Base-by-base conservation (phyloP, 2,113 vertebrate species). In the Sylvicapra grimmia region DNA sequence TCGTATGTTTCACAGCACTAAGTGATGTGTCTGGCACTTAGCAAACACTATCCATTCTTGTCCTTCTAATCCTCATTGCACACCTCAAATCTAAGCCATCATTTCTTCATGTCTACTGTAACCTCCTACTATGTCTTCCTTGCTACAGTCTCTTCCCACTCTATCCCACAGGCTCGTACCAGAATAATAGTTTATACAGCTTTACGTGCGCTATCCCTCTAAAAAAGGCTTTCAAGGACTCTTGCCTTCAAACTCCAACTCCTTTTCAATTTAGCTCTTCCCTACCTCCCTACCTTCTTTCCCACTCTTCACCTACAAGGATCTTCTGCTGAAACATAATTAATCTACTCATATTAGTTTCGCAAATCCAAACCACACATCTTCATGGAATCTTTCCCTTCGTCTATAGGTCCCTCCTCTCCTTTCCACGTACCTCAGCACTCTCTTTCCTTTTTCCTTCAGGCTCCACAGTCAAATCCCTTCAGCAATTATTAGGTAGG, bases 281-380 rank as follows among this genome's bases (percentile, higher is more conserved):
- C 0, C 6, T 53, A 16, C 27, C 88, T 77, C 8, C 25, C 8
- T 25, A 47, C 27, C 44, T 88, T 85, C 59, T 80, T 49, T 25
- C 16, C 61, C 36, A 68, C 25, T 47, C 31, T 7, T n/a, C 6
- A 75, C 21, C 36, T 36, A 10, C 27, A 4, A 1, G 21, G 47
- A 40, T 68, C 14, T 15, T 53, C 44, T 31, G 23, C 56, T 47
- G 63, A 80, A 86, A 15, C 2, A 23, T 51, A 79, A 15, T 14
- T 56, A 4, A 3, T 36, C 40, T 40, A 6, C 18, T 89, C 61
- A 51, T 14, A 77, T 44, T 44, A 4, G 18, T 40, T 61, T 58
- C 15, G 6, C 33, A 31, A 3, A 54, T 8, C 7, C 47, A 36
- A 10, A 11, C 8, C 0, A 10, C 2, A 36, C 9, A n/a, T 18